phyloP scores from a whole-genome alignment of 2,888 invertebrate species.

The Phasia obesa region DNA sequence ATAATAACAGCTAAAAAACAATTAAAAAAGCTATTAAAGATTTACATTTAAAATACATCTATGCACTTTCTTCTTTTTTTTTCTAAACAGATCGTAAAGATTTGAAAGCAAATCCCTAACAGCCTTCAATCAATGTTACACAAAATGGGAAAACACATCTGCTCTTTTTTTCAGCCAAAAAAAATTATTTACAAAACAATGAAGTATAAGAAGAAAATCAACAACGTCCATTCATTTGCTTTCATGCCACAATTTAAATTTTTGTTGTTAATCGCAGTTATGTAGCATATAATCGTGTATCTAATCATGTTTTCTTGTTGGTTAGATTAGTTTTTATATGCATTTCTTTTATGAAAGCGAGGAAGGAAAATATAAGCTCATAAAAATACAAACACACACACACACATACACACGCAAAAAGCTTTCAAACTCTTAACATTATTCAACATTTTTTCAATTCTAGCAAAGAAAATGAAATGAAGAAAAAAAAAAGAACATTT shows the following conservation, averaged over 20 bases:
- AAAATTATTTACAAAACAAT: conserved; percentile 44
- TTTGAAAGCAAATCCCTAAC: conserved; percentile 9
- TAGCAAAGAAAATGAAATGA: conserved; percentile 25
- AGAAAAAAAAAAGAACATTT: conserved; percentile 32
- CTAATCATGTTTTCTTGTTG: conserved; percentile 71
- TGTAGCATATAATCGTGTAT: conserved; percentile 67
- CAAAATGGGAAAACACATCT: conserved; percentile 53
- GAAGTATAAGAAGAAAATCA: conserved; percentile 16
- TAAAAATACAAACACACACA: conserved; percentile 4
- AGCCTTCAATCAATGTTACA: conserved; percentile 49
- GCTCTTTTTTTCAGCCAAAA: conserved; percentile 59
- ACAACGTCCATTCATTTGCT: conserved; percentile 45
- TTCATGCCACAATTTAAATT: conserved; percentile 31
- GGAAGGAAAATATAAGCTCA: conserved; percentile 10
- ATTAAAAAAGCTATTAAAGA: too few species aligned
- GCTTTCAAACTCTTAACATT: conserved; percentile 65
- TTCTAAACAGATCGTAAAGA: neutral
- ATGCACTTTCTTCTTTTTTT: neutral
- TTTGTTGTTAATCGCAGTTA: conserved; percentile 56
- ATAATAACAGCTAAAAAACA: neutral
- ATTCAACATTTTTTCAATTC: conserved; percentile 17
- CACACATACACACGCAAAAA: conserved; percentile 27
- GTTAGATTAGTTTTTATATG: conserved; percentile 67
- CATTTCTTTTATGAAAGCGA: conserved; percentile 27
- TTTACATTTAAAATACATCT: too few species aligned